phyloP scores from a whole-genome alignment of 2,113 vertebrate species.

The Eptatretus burgeri region DNA sequence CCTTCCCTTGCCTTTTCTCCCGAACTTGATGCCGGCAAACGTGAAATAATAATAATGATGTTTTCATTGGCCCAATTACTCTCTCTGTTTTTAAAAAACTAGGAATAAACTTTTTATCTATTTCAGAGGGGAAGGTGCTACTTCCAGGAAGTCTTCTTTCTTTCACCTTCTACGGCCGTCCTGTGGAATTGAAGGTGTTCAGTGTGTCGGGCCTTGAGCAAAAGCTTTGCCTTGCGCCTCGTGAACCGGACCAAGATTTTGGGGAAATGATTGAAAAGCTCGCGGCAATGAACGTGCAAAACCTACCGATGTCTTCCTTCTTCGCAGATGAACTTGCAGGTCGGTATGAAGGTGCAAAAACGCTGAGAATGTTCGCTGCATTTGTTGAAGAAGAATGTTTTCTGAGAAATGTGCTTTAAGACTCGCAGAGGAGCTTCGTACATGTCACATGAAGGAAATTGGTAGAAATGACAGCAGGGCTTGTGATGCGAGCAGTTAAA shows the following conservation, averaged over 20 bases:
- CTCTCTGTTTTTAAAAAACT: background rate
- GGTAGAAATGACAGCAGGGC: too few species aligned
- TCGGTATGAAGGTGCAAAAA: background rate
- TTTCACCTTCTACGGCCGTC: background rate
- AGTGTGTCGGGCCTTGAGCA: background rate
- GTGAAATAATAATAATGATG: background rate
- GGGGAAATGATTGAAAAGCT: background rate
- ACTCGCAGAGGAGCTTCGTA: too few species aligned
- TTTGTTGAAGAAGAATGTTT: too few species aligned
- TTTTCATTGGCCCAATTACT: background rate
- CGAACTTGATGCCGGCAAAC: background rate
- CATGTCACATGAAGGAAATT: too few species aligned
- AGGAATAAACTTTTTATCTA: background rate
- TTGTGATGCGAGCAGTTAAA: too few species aligned
- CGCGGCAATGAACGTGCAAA: background rate
- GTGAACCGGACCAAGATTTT: background rate
- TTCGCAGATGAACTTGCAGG: background rate
- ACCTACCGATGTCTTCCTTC: background rate
- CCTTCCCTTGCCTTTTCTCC: background rate
- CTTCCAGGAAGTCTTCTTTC: background rate
- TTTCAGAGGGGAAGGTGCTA: background rate
- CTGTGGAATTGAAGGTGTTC: constrained; percentile 3
- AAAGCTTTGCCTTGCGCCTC: background rate
- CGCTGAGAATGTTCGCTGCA: too few species aligned
- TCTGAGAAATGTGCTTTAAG: too few species aligned